Evolutionary conservation across 2,113 vertebrate species (phyloP), one percentile per base, ranked within the genome.

Genomic region (Alces alces): DNA sequence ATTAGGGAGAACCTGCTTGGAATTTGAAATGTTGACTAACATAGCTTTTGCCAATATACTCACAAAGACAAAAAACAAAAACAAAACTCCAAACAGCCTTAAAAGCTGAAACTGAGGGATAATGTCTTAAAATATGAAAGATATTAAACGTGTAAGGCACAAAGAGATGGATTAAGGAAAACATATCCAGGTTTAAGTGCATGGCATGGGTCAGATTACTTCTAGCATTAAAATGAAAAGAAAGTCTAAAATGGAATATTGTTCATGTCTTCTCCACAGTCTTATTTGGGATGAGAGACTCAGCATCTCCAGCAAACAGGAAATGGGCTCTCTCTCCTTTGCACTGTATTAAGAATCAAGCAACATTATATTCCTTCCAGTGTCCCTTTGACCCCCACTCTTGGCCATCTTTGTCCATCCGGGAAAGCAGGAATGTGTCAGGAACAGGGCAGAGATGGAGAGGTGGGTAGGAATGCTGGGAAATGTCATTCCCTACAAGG

Each of bases 21-120:
- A 95, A 95, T 97, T 85, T 70, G 66, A 90, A 94, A 95, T 82
- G 85, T 85, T 97, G 64, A 82, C 76, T 55, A 85, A 58, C 28
- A 83, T n/a, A 97, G 47, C 39, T 88, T 97, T 94, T 78, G 78
- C 86, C n/a, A 88, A 60, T 83, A 45, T 87, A 87, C 10, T 61
- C 92, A 78, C 30, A 70, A 64, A 85, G 50, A 70, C 30, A 76
- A 76, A 36, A 50, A 54, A 36, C 10, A n/a, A 80, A 57, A 79
- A 87, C 6, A 52, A 21, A 70, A 28, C 6, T 55, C 58, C 4
- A 45, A 57, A 61, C 28, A 92, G 9, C 5, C 25, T 91, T 96
- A 82, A 93, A 92, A 93, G n/a, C 52, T 76, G 52, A 93, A 94
- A 93, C 78, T 54, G 50, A 97, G 39, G 90, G 95, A 80, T 95